These are phyloP conservation scores for Acrossocheilus wenchowensis DNA, from an alignment of 2,797 vertebrate species.

Conservation along the genomic window DNA sequence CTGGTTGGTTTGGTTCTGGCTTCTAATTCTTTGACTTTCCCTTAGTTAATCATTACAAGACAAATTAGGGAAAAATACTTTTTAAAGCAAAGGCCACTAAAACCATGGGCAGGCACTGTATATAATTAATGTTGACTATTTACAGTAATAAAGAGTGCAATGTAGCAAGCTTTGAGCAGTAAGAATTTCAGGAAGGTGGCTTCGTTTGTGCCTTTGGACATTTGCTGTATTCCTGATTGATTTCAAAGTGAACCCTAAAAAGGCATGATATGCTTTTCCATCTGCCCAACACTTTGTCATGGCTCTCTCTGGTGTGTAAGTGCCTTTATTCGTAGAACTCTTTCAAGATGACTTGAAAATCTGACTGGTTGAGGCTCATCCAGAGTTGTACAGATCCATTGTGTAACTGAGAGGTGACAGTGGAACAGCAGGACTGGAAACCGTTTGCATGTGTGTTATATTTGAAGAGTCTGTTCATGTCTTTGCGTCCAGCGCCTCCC, in stretches of 20 bases:
- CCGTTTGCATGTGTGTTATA: neutral
- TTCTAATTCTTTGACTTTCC: too few species aligned
- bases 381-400: neutral
- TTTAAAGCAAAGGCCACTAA: too few species aligned
- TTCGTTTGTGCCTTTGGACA: neutral
- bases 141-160: too few species aligned
- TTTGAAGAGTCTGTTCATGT: neutral
- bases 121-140: neutral
- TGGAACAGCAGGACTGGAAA: neutral
- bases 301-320: neutral
- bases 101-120: too few species aligned
- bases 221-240: neutral
- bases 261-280: neutral
- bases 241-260: neutral
- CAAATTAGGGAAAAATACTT: too few species aligned
- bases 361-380: neutral
- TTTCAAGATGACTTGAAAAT: neutral
- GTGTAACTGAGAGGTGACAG: neutral
- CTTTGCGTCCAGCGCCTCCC: slow-evolving; percentile 56
- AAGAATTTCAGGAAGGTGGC: neutral
- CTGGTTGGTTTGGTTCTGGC: too few species aligned
- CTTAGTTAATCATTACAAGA: too few species aligned
- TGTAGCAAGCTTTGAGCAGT: neutral
- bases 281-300: neutral
- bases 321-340: neutral